These are phyloP conservation scores for Oreochromis niloticus DNA, from an alignment of 2,113 vertebrate genomes.

Conservation along the genomic window DNA sequence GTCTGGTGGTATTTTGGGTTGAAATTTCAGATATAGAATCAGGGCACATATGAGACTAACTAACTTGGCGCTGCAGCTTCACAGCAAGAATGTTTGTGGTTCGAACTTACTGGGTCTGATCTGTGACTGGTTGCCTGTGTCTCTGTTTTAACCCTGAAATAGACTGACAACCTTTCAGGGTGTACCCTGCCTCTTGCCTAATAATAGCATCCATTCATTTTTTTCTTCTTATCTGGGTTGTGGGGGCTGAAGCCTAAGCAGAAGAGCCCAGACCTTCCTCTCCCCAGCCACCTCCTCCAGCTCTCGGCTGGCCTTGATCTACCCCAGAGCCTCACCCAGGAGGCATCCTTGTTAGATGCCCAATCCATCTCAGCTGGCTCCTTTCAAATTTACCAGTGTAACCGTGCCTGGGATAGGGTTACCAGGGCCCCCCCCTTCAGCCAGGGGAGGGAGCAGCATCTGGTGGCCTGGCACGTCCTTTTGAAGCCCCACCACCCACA, in stretches of 20 bases:
- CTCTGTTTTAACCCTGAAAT: neutral
- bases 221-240: neutral
- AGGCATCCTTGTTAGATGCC: neutral
- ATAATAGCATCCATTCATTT: neutral
- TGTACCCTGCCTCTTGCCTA: neutral
- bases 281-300: neutral
- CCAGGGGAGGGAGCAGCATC: neutral
- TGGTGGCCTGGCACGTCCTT: neutral
- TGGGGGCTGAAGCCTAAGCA: rapidly evolving
- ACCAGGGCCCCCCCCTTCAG: neutral
- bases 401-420: neutral
- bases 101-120: neutral
- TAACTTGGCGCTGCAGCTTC: neutral
- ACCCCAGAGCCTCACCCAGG: neutral
- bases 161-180: neutral
- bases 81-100: neutral
- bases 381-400: neutral
- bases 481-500: neutral
- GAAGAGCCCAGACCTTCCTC: neutral
- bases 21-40: neutral
- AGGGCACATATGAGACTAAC: neutral
- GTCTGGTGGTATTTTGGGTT: neutral
- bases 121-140: too few species aligned
- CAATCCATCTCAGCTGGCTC: neutral
- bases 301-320: neutral